Evolutionary conservation across 1,140 invertebrate species (phyloP).

Genomic region (Cherax destructor): DNA sequence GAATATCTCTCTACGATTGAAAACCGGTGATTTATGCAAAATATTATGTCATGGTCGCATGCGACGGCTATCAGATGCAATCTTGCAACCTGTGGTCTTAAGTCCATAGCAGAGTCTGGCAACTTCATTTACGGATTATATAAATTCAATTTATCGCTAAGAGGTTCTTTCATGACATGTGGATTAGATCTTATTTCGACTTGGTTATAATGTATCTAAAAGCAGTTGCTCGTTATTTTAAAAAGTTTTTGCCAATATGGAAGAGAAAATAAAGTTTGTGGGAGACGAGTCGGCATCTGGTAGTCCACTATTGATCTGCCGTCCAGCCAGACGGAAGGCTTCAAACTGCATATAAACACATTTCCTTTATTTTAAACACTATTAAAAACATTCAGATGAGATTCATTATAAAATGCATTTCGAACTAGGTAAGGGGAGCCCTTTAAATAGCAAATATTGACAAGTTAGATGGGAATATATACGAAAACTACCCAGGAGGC

Average conservation of each 20-base stretch:
- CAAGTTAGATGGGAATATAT: too few species aligned
- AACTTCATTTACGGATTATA: not conserved
- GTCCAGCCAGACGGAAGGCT: not conserved
- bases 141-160: too few species aligned
- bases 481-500: too few species aligned
- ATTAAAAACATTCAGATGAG: not conserved
- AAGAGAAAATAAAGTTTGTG: not conserved
- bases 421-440: too few species aligned
- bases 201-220: not conserved
- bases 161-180: not conserved
- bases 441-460: too few species aligned
- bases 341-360: not conserved
- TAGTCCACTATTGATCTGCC: not conserved
- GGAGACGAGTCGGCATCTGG: not conserved
- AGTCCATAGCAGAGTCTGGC: not conserved
- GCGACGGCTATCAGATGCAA: not conserved
- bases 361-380: not conserved
- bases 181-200: not conserved
- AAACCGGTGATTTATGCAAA: too few species aligned
- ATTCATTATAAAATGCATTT: too few species aligned
- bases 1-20: not conserved
- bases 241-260: not conserved
- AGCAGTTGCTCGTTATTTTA: not conserved
- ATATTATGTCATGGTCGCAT: too few species aligned
- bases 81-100: not conserved